These are phyloP conservation scores for Eurytoma californica DNA, from an alignment of 2,888 invertebrate species.

Conservation along the genomic window DNA sequence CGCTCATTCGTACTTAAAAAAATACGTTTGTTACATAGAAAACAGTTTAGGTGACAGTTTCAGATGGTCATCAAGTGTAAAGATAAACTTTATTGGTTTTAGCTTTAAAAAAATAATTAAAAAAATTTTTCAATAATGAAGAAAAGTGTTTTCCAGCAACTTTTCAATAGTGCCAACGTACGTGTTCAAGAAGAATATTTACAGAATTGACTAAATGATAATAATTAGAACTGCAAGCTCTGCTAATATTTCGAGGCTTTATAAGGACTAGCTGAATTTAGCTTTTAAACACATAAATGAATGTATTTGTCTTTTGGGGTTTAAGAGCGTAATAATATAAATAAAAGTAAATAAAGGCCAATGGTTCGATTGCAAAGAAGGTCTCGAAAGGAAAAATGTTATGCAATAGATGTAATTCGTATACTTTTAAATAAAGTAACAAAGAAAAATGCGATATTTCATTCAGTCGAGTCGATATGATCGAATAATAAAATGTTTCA, in stretches of 20 bases:
- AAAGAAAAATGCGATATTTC: conserved; percentile 60
- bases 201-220: too few relatives aligned
- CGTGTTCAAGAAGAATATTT: conserved; percentile 26
- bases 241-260: conserved; percentile 36
- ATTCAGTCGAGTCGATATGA: conserved; percentile 64
- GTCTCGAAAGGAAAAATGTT: conserved; percentile 56
- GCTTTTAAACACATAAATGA: conserved; percentile 22
- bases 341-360: conserved; percentile 30
- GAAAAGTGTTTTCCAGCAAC: not conserved
- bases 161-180: conserved; percentile 38
- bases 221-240: conserved; percentile 35
- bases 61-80: too few relatives aligned
- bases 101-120: not conserved
- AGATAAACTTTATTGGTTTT: too few relatives aligned
- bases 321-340: too few relatives aligned
- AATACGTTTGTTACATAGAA: too few relatives aligned
- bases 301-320: conserved; percentile 22
- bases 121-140: not conserved
- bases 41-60: too few relatives aligned
- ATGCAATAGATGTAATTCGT: conserved; percentile 63
- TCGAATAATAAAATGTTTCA: conserved; percentile 45
- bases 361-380: conserved; percentile 65
- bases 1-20: too few relatives aligned
- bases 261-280: conserved; percentile 10
- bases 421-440: conserved; percentile 56